These are phyloP conservation scores for Prunella strophiata DNA, from an alignment of 2,797 vertebrate genomes.

Conservation along the genomic window DNA sequence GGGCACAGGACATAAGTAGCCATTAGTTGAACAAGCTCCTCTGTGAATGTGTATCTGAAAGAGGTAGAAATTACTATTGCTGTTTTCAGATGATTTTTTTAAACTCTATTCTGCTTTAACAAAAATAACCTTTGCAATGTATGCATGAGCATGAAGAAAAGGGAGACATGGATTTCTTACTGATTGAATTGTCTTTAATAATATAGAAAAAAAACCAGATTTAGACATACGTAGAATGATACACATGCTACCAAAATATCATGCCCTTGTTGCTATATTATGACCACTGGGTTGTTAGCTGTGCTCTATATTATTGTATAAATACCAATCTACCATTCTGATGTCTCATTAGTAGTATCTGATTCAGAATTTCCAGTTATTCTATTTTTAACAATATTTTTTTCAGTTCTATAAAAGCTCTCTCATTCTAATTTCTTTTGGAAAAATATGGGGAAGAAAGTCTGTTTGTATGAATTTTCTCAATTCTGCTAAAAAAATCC, in stretches of 20 bases:
- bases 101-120: not conserved
- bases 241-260: not conserved
- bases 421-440: not conserved
- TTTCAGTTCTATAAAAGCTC: not conserved
- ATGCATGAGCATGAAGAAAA: not conserved
- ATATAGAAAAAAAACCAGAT: not conserved
- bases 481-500: not conserved
- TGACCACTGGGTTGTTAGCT: not conserved
- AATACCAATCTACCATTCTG: not conserved
- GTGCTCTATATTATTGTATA: not conserved
- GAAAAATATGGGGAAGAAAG: not conserved
- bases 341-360: not conserved
- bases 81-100: not conserved
- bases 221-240: not conserved
- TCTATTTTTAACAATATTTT: not conserved
- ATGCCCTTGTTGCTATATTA: not conserved
- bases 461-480: slow-evolving; percentile 1
- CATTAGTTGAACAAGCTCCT: not conserved
- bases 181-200: not conserved
- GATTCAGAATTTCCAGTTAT: not conserved
- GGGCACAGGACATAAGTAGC: not conserved
- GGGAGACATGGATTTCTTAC: not conserved
- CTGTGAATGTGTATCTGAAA: not conserved
- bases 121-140: not conserved
- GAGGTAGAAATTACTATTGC: not conserved